Conservation (phyloP, 2,888 invertebrate genomes). For the Thymelicus lineola region DNA sequence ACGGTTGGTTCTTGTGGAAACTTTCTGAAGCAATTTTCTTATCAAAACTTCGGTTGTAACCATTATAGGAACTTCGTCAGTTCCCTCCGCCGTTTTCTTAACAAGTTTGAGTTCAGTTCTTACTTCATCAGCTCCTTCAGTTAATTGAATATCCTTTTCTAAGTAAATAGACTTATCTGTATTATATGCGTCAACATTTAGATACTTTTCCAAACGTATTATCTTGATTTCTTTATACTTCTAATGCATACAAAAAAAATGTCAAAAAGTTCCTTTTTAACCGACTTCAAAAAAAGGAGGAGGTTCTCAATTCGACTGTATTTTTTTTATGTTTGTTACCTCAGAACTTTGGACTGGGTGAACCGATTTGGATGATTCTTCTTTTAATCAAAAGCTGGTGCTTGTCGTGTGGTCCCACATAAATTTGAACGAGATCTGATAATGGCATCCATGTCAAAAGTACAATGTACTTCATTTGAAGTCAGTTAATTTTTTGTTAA, state of each 20-base stretch:
- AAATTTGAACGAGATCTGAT: too few relatives aligned
- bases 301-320: too few relatives aligned
- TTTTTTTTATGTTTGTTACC: too few relatives aligned
- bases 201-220: background rate
- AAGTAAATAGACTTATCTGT: constrained; percentile 13
- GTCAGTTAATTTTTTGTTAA: too few relatives aligned
- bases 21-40: constrained; percentile 11
- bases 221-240: background rate
- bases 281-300: too few relatives aligned
- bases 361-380: too few relatives aligned
- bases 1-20: background rate
- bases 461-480: too few relatives aligned
- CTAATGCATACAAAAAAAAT: background rate
- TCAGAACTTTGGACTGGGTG: too few relatives aligned
- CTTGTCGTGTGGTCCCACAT: too few relatives aligned
- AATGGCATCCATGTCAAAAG: too few relatives aligned
- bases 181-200: constrained; percentile 10
- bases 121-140: constrained; percentile 21
- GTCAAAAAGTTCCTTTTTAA: too few relatives aligned
- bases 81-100: constrained; percentile 18
- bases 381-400: too few relatives aligned
- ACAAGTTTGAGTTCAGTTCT: constrained; percentile 31
- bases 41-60: constrained; percentile 25
- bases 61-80: constrained; percentile 28
- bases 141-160: constrained; percentile 29